Base-by-base conservation (phyloP, 2,888 invertebrate species). In the Drosophila diplacantha region DNA sequence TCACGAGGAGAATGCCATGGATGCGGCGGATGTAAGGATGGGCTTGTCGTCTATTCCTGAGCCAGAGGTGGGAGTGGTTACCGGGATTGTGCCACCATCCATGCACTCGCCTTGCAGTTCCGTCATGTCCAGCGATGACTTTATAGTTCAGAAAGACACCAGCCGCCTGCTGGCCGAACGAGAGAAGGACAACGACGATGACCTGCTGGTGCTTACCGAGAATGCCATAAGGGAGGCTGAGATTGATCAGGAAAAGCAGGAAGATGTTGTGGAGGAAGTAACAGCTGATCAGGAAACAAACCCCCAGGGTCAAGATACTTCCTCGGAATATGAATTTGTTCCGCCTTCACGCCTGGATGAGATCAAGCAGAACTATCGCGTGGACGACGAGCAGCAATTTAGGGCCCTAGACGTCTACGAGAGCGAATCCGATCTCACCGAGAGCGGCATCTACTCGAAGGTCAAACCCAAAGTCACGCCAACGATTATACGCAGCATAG, bases 351-450 rank as follows among this genome's bases (percentile, higher is more conserved):
- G 75, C 1, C 59, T 81, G 2, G 71, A 71, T 14, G 58, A 74
- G 26, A 72, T 66, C 35, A 80, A 72, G 34, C 67, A 70, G 9
- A 75, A 82, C 43, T 87, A 86, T 71, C 83, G 89, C 73, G 81
- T 90, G 75, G 84, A 85, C 73, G 84, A 85, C 73, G 76, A 90
- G 84, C 62, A 85, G 82, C 71, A 89, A 81, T 78, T 90, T 84
- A 86, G 90, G 32, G 86, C 88, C 29, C 81, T 90, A 7, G 91
- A 92, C 86, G 88, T 91, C 7, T 91, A 91, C 78, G 91, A 91
- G 41, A 91, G 91, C 73, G 92, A 92, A 75, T 89, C 89, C 3
- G 89, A 89, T 73, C 85, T 88, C 54, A 85, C 85, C 3, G 89
- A 89, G 41, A 86, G 86, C 53, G 81, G 86, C 53, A 74, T 88